Evolutionary conservation across 2,797 vertebrate genomes (phyloP).

Genomic region (Cryptoprocta ferox): DNA sequence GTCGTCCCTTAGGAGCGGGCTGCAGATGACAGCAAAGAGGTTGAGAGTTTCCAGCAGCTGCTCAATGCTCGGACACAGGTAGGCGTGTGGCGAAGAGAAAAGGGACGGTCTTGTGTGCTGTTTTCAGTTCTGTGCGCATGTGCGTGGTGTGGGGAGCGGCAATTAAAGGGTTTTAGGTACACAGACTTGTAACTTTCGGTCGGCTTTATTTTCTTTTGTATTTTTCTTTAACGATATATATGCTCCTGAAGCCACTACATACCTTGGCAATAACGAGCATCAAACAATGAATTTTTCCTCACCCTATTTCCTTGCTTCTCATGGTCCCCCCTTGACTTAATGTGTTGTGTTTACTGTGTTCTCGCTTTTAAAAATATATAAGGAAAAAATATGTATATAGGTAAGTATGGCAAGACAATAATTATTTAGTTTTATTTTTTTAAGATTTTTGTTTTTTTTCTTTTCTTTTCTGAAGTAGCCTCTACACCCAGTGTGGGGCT

Average conservation of each 20-base stretch:
- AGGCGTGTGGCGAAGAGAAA: not conserved
- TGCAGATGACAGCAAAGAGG: conserved; percentile 96
- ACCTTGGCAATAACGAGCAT: not conserved
- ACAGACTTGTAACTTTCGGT: not conserved
- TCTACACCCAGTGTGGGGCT: not conserved
- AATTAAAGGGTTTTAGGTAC: not conserved
- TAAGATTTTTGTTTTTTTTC: not conserved
- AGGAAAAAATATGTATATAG: not conserved
- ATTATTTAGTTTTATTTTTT: not conserved
- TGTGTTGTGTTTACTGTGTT: not conserved
- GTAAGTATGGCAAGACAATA: not conserved
- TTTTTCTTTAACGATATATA: not conserved
- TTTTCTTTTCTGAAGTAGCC: not conserved
- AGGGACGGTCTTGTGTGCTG: not conserved
- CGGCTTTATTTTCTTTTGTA: not conserved
- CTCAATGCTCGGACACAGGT: conserved; percentile 94
- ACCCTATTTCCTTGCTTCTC: not conserved
- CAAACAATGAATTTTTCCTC: not conserved
- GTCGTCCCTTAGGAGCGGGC: conserved; percentile 90
- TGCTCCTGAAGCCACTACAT: not conserved
- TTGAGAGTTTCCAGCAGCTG: conserved; percentile 96
- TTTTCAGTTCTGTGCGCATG: not conserved
- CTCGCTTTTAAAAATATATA: not conserved
- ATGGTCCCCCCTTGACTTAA: not conserved
- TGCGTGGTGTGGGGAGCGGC: not conserved